Evolutionary conservation across 2,888 invertebrate genomes (phyloP), one percentile per base, ranked within the genome.

Genomic region (Acanthacorydalis orientalis): DNA sequence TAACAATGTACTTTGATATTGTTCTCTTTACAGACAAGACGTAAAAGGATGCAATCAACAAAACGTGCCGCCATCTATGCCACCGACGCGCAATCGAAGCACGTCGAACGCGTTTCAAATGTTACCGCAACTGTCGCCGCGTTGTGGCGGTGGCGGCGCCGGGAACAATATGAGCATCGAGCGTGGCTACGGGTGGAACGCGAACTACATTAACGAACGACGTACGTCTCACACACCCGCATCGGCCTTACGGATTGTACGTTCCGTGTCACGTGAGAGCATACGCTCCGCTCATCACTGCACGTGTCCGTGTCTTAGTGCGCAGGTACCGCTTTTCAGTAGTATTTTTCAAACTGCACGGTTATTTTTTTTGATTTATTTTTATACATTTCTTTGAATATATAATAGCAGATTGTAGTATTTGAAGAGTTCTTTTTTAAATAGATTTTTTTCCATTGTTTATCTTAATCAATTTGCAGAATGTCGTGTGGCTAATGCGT

Each of bases 191-290:
- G 43, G 43, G 12, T 31, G 43, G 82, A 57, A 75, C 77, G 53
- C 81, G 82, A 67, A 32, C 16, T n/a, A 31, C 11, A 44, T 12
- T 9, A 23, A 15, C 33, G 86, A 85, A 59, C 74, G 87, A 51
- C 75, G 87, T 54, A 84, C 85, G 52, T 86, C 86, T n/a, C 80
- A 83, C 48, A 82, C 83, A 52, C 83, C 85, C 41, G 75, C 80
- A 49, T 81, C 83, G 44, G 77, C 80, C 50, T 64, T 81, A 56
- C 80, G 82, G 63, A 77, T 89, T 65, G 84, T 85, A 60, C 79
- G 89, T 57, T 89, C 89, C 57, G 80, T 84, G 53, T 90, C 89
- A 47, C 77, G 83, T 55, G 87, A 87, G 62, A 85, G 84, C 62
- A 78, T 86, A 53, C 77, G 81, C 56, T 83, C 83, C 52, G 75